phyloP scores from a whole-genome alignment of 2,113 vertebrate species.

The Nothocercus nigrocapillus region DNA sequence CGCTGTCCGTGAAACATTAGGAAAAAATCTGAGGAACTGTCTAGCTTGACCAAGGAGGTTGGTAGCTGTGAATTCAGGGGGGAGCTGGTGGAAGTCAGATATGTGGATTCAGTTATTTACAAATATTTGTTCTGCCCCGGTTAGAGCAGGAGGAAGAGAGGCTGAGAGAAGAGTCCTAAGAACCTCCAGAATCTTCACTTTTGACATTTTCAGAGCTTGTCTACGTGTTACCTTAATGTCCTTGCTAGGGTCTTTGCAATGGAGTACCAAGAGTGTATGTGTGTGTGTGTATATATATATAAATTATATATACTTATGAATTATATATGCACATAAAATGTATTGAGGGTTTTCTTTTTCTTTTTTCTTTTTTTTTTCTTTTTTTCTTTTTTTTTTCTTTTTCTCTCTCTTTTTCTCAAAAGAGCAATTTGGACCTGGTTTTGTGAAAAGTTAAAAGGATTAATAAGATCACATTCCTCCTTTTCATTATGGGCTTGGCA shows the following conservation, averaged over 20 bases:
- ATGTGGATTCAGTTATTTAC: neutral
- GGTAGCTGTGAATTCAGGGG: neutral
- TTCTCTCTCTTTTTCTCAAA: neutral
- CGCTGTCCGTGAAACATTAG: neutral
- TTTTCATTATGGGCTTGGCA: neutral
- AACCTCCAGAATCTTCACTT: neutral
- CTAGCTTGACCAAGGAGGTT: neutral
- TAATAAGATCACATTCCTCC: neutral
- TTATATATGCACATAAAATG: neutral
- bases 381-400: accelerated
- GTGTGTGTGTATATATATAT: neutral
- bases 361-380: neutral
- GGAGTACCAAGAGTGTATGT: neutral
- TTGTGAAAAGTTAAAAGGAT: neutral
- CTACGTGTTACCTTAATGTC: accelerated
- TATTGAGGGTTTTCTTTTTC: too few species aligned
- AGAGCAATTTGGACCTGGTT: neutral
- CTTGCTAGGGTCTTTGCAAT: neutral
- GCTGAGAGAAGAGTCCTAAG: neutral
- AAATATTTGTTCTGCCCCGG: neutral
- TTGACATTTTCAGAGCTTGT: accelerated
- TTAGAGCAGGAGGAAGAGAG: neutral
- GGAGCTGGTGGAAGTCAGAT: neutral
- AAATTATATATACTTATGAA: neutral
- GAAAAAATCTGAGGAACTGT: neutral